Percentiles rank a stretch among this genome's conserved stretches.
Conservation (phyloP, 2,888 invertebrate genomes). For the Abrostola tripartita region DNA sequence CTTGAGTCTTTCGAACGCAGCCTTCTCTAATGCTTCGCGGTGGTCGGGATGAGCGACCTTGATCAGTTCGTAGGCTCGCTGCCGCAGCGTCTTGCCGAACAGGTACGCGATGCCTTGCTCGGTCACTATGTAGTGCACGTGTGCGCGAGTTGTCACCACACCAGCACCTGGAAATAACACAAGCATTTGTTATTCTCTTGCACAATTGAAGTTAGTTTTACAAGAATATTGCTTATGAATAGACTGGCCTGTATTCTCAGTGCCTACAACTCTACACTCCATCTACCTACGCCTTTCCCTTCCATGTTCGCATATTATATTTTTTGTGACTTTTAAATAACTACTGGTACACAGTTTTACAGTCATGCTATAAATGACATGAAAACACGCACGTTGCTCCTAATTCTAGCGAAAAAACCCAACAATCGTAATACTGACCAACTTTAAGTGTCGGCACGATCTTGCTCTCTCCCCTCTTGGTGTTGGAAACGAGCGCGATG, state of each 20-base stretch:
- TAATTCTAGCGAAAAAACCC: too few species aligned
- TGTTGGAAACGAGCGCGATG: slow-evolving; percentile 95
- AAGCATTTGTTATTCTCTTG: background rate
- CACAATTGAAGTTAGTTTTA: background rate
- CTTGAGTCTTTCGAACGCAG: slow-evolving; percentile 95
- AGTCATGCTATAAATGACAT: background rate
- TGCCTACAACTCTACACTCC: too few species aligned
- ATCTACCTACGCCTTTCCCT: too few species aligned
- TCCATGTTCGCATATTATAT: background rate
- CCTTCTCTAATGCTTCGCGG: slow-evolving; percentile 94
- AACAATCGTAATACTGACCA: slow-evolving; percentile 85
- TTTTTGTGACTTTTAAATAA: too few species aligned
- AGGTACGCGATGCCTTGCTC: slow-evolving; percentile 96
- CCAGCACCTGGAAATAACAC: slow-evolving; percentile 91
- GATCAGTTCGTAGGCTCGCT: slow-evolving; percentile 96
- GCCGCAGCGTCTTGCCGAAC: slow-evolving; percentile 96
- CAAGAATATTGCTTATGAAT: background rate
- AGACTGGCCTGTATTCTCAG: too few species aligned
- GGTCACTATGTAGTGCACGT: slow-evolving; percentile 97
- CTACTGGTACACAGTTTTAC: too few species aligned
- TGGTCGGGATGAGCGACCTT: slow-evolving; percentile 96
- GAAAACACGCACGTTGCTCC: too few species aligned
- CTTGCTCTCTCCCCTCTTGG: slow-evolving; percentile 94
- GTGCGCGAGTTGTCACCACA: slow-evolving; percentile 97
- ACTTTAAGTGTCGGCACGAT: slow-evolving; percentile 94